Evolutionary conservation across 2,113 vertebrate species (phyloP).

Genomic region (Erythrocercus mccallii): DNA sequence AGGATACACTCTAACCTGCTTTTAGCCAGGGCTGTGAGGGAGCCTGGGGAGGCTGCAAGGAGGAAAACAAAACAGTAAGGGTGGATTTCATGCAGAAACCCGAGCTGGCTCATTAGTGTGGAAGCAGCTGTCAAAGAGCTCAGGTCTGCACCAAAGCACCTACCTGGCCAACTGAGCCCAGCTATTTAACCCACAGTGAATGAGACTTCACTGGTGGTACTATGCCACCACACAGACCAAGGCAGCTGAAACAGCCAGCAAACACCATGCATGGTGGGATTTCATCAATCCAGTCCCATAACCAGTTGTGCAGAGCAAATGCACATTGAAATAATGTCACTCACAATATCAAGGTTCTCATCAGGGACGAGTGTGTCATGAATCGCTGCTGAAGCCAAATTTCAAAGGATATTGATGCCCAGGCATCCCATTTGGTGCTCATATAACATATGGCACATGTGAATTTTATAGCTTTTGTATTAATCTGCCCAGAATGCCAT

Average conservation of each 20-base stretch:
- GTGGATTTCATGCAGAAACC: background rate
- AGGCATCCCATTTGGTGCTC: background rate
- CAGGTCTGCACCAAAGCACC: background rate
- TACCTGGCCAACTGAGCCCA: background rate
- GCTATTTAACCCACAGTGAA: background rate
- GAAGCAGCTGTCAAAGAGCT: background rate
- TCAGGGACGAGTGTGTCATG: background rate
- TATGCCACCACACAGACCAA: background rate
- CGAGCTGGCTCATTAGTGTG: background rate
- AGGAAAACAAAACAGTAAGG: background rate
- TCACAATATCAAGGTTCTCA: background rate
- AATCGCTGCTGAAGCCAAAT: background rate
- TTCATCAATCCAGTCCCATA: background rate
- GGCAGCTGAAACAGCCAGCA: background rate
- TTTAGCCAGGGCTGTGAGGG: background rate
- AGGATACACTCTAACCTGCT: background rate
- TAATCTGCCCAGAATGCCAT: conserved; percentile 27
- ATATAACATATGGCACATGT: background rate
- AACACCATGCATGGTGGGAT: fast-evolving
- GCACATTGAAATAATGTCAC: background rate
- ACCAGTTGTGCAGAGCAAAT: background rate
- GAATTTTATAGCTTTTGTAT: conserved; percentile 44
- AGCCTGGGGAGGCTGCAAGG: background rate
- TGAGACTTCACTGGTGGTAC: background rate
- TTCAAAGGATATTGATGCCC: conserved; percentile 18